Evolutionary conservation across 64 coral and sea anemone species (phyloP).

Genomic region (Platygyra sinensis): DNA sequence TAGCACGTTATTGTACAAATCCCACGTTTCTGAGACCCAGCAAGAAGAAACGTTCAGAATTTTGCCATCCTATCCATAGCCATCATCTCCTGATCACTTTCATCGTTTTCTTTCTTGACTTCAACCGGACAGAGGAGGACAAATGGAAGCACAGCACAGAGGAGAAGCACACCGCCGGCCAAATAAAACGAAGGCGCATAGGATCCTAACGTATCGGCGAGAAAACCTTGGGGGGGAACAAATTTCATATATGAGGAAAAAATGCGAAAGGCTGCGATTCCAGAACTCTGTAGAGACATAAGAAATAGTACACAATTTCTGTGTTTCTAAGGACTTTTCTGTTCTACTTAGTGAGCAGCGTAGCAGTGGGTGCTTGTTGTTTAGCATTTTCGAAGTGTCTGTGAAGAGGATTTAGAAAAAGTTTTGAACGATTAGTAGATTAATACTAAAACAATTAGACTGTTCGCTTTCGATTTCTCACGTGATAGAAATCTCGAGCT

Average conservation of each 20-base stretch:
- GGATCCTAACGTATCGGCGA: slow-evolving; percentile 4
- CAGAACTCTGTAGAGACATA: too few relatives aligned
- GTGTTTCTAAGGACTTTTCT: too few relatives aligned
- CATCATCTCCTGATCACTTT: neutral
- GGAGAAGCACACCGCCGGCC: neutral
- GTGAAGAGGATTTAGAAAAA: too few relatives aligned
- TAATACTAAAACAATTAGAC: too few relatives aligned
- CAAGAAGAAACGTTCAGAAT: neutral
- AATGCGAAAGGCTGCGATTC: neutral
- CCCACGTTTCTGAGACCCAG: neutral
- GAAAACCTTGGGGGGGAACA: slow-evolving; percentile 1
- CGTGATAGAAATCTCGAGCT: too few relatives aligned
- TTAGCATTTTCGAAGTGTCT: too few relatives aligned
- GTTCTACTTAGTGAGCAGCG: too few relatives aligned
- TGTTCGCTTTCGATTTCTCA: too few relatives aligned
- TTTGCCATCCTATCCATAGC: neutral
- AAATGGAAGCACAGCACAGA: neutral
- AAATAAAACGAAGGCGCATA: slow-evolving; percentile 15
- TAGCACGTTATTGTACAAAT: neutral
- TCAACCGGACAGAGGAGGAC: neutral
- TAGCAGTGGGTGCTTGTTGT: too few relatives aligned
- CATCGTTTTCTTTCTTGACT: neutral
- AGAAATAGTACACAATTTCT: too few relatives aligned
- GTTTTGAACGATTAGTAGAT: too few relatives aligned
- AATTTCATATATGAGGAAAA: neutral